Evolutionary conservation across 2,888 invertebrate species (phyloP).

Genomic region (Ormyrus pomaceus): DNA sequence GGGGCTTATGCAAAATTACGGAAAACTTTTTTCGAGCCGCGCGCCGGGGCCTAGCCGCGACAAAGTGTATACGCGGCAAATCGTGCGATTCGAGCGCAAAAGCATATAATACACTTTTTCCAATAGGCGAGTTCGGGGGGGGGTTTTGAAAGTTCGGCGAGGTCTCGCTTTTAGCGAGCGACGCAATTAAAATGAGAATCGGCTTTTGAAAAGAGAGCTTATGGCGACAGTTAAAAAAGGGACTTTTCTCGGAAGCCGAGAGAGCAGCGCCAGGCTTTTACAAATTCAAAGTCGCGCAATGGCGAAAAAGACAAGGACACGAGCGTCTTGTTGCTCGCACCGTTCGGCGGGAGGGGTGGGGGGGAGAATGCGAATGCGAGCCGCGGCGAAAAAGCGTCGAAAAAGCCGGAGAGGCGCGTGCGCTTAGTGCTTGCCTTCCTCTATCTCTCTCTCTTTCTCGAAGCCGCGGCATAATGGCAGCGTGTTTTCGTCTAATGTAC

Average conservation of each 20-base stretch:
- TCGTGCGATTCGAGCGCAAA: background rate
- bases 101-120: background rate
- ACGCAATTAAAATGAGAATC: conserved; percentile 18
- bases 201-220: background rate
- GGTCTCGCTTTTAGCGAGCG: background rate
- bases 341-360: background rate
- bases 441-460: conserved; percentile 42
- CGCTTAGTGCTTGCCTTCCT: conserved; percentile 37
- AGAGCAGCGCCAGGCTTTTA: conserved; percentile 10
- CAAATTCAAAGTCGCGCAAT: conserved; percentile 42
- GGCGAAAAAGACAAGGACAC: conserved; percentile 42
- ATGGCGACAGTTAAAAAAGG: background rate
- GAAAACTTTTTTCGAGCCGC: conserved; percentile 16
- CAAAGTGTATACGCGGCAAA: conserved; percentile 2
- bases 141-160: conserved; percentile 9
- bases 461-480: conserved; percentile 69
- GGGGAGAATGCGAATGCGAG: conserved; percentile 9
- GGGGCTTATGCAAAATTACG: conserved; percentile 46
- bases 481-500: conserved; percentile 76
- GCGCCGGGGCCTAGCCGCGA: background rate
- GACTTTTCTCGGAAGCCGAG: conserved; percentile 16
- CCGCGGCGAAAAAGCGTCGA: conserved; percentile 32
- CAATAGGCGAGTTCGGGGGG: conserved; percentile 16
- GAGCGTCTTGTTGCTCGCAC: conserved; percentile 12
- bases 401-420: conserved; percentile 28